These are phyloP conservation scores for Trichechus manatus DNA, from an alignment of 2,113 vertebrate genomes.

Conservation along the genomic window DNA sequence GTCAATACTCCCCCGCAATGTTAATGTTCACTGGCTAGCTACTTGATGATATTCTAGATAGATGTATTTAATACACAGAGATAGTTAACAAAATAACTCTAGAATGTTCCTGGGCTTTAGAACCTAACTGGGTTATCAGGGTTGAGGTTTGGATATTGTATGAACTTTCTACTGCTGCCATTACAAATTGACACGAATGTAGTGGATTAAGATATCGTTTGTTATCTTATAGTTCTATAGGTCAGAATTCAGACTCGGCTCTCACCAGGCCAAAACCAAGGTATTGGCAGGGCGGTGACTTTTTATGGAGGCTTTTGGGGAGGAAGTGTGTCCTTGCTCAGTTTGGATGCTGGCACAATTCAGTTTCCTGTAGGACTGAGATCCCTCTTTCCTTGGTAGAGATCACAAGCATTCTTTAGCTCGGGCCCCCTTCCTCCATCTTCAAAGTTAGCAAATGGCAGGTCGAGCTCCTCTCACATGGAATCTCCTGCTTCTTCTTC, in stretches of 20 bases:
- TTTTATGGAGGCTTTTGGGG: neutral
- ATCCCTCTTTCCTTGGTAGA: neutral
- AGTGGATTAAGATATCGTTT: neutral
- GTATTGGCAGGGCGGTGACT: neutral
- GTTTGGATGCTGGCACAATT: neutral
- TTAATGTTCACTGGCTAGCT: neutral
- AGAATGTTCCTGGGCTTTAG: neutral
- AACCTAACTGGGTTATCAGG: slow-evolving; percentile 5
- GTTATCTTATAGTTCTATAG: neutral
- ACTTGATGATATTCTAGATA: neutral
- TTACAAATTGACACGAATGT: neutral
- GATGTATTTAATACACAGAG: neutral
- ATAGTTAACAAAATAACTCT: slow-evolving; percentile 2
- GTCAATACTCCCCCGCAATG: neutral
- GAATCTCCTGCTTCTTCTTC: neutral
- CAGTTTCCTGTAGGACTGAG: neutral
- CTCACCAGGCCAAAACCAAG: neutral
- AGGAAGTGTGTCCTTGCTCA: neutral
- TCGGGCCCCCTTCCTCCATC: neutral
- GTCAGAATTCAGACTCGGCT: neutral
- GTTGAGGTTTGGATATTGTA: neutral
- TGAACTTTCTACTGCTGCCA: neutral
- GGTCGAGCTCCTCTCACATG: neutral
- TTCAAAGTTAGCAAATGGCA: neutral
- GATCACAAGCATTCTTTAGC: neutral